These are phyloP conservation scores for Aethes cnicana DNA, from an alignment of 2,888 invertebrate species.

Conservation along the genomic window DNA sequence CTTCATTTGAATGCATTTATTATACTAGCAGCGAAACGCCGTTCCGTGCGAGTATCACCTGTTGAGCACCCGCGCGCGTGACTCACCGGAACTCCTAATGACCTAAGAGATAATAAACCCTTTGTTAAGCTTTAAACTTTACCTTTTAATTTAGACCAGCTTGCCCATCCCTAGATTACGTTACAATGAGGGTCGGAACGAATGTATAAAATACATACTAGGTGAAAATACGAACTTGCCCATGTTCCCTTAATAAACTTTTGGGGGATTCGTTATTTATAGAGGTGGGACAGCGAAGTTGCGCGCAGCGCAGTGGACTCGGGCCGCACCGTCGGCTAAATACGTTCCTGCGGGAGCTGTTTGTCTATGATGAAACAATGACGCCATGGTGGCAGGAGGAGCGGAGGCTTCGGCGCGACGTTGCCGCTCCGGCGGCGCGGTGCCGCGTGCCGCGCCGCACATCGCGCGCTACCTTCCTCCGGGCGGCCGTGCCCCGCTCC, in stretches of 20 bases:
- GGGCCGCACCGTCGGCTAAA: no score
- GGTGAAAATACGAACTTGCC: no score
- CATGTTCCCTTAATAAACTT: background rate
- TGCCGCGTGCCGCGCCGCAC: constrained; percentile 45
- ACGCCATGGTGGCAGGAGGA: constrained; percentile 57
- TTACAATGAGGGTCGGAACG: background rate
- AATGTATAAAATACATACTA: no score
- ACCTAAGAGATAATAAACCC: constrained; percentile 13
- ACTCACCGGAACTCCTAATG: constrained; percentile 54
- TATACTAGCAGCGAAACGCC: no score
- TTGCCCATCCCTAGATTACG: background rate
- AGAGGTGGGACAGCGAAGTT: constrained; percentile 11
- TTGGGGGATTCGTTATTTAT: background rate
- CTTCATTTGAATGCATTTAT: no score
- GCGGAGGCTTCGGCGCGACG: constrained; percentile 48
- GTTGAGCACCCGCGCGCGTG: constrained; percentile 37
- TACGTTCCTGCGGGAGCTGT: constrained; percentile 53
- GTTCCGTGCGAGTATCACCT: no score
- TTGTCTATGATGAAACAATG: constrained; percentile 68
- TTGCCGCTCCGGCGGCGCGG: constrained; percentile 56
- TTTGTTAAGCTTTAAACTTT: constrained; percentile 15
- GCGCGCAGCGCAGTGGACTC: constrained; percentile 33
- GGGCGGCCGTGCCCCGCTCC: constrained; percentile 52
- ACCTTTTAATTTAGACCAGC: background rate
- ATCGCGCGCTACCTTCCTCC: constrained; percentile 62